phyloP scores from a whole-genome alignment of 2,888 invertebrate species.

The Ptycholaimellus sp. region DNA sequence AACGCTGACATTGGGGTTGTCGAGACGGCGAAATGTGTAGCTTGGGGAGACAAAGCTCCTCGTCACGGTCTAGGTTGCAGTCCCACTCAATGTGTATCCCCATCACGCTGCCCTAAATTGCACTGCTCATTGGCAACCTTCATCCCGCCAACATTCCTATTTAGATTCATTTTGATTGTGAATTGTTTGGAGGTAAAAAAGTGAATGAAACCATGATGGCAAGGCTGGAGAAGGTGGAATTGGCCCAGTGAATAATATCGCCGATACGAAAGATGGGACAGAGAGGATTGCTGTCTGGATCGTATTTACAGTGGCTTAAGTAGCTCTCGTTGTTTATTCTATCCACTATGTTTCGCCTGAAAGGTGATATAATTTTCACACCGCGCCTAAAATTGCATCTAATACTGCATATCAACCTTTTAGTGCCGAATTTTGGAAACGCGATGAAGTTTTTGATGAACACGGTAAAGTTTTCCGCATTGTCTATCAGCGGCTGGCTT shows the following conservation, averaged over 20 bases:
- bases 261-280: slow-evolving; percentile 31
- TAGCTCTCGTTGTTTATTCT: slow-evolving; percentile 17
- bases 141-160: neutral
- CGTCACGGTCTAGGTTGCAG: slow-evolving; percentile 31
- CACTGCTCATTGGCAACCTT: neutral
- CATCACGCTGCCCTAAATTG: slow-evolving; percentile 30
- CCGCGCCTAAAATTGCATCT: neutral
- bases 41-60: slow-evolving; percentile 28
- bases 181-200: too few relatives aligned
- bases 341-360: slow-evolving; percentile 25
- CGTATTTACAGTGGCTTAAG: slow-evolving; percentile 23
- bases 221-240: slow-evolving; percentile 14
- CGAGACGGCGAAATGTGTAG: slow-evolving; percentile 31
- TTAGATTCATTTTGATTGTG: too few relatives aligned
- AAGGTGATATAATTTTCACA: slow-evolving; percentile 3
- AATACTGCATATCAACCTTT: neutral
- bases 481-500: neutral
- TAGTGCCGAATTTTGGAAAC: neutral
- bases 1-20: slow-evolving; percentile 26
- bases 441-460: neutral
- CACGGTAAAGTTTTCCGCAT: neutral
- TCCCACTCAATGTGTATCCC: slow-evolving; percentile 31
- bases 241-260: slow-evolving; percentile 16
- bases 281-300: slow-evolving; percentile 17
- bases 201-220: too few relatives aligned